Evolutionary conservation across 2,797 vertebrate genomes (phyloP), one percentile per base, ranked within the genome.

Genomic region (Buceros bicornis): DNA sequence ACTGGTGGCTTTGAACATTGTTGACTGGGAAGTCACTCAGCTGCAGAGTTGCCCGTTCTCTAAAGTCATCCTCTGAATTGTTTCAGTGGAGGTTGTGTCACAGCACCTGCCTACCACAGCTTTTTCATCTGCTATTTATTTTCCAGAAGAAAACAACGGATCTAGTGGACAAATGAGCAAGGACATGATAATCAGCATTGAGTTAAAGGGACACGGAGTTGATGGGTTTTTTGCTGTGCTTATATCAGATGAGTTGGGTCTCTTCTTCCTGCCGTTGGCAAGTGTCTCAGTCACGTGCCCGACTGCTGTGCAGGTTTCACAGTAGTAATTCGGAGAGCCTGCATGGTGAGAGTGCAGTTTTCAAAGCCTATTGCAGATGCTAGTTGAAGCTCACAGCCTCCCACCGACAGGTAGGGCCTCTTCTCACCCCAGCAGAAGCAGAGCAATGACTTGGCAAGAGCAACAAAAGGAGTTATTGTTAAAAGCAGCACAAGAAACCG

Each of bases 151-250:
- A 71, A 78, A 65, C 31, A 78, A 21, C 26, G 45, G 45, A 16
- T 53, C 5, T 7, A 19, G 7, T 21, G 33, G 65, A 31, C 78
- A 58, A 62, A 43, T 15, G 47, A 80, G 26, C 26, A 57, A 54
- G 83, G 72, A 29, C 35, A 17, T 2, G 26, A 82, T 37, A 35
- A 42, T 78, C 53, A 86, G 21, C 61, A 14, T 11, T 60, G 79
- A 61, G 43, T 58, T 64, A 64, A 84, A 58, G 11, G 50, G 28
- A 40, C 11, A 45, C 45, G n/a, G 74, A 58, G 21, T 6, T 6
- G 24, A 29, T 53, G 22, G 0, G 0, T 4, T 53, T 66, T 37
- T 22, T 1, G 1, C 70, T 33, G 12, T 21, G 19, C 31, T 80
- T 26, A 11, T 69, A 19, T 69, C 24, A 6, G 58, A 10, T 33